Evolutionary conservation across 2,888 invertebrate genomes (phyloP).

Genomic region (Synergus gifuensis): DNA sequence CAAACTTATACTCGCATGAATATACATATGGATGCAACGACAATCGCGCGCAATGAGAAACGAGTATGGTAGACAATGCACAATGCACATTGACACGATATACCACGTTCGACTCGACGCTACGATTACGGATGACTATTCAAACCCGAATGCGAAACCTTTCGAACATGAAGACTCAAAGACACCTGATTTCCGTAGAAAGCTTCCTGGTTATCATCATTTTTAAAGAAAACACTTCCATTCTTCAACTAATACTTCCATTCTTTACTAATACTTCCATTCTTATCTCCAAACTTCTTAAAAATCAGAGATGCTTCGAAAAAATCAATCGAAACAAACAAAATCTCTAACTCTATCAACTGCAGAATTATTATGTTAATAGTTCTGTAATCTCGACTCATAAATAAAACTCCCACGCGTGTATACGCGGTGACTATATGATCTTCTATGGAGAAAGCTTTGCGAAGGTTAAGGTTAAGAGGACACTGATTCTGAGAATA

Average conservation of each 20-base stretch:
- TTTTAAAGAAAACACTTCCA: background rate
- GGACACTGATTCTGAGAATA: constrained; percentile 25
- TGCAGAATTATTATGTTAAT: constrained; percentile 16
- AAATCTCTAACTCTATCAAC: background rate
- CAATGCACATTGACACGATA: constrained; percentile 62
- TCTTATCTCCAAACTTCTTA: no score
- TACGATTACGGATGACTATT: constrained; percentile 56
- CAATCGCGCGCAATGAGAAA: constrained; percentile 30
- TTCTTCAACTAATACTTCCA: background rate
- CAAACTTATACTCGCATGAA: constrained; percentile 50
- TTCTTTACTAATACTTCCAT: no score
- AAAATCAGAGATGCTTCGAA: no score
- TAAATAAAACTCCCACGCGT: constrained; percentile 24
- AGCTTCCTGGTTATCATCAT: background rate
- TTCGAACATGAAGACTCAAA: constrained; percentile 5
- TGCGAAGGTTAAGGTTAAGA: constrained; percentile 40
- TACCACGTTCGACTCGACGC: constrained; percentile 53
- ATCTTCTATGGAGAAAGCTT: constrained; percentile 9
- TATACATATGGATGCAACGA: constrained; percentile 55
- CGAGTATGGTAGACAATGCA: constrained; percentile 61
- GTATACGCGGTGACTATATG: constrained; percentile 13
- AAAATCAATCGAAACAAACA: background rate
- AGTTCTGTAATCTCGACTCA: background rate
- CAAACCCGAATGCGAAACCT: constrained; percentile 25
- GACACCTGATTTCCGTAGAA: background rate